Base-by-base conservation (phyloP, 2,113 vertebrate species). In the Siniperca knerii region DNA sequence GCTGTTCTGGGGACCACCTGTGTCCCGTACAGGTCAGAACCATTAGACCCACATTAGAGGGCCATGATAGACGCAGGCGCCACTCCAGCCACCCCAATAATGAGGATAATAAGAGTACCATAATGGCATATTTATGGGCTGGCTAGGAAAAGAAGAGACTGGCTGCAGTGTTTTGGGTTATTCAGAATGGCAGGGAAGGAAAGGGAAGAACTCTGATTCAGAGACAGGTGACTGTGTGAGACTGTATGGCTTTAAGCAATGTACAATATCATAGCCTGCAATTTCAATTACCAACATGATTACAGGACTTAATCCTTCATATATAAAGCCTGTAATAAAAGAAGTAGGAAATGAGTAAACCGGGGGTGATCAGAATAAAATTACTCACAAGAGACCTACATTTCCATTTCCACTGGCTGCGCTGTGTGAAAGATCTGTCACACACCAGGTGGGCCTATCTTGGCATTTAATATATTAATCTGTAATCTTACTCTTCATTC, bases 21-120 rank as follows among this genome's bases (percentile, higher is more conserved):
- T 94, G 95, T 96, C 94, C 95, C 92, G 40, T 87, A 90, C 92
- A 93, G 95, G 95, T 96, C 96, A 96, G 94, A 95, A 92, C 94
- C 92, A 95, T 96, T 93, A 95, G 95, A 93, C 92, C 95, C 92
- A 92, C 93, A 95, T 96, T 95, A 96, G 86, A 89, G 91, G 85
- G 91, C 87, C 79, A 35, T 94, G 95, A 95, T 94, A 89, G 93
- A 94, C 93, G 91, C 89, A 92, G 91, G 90, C 93, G 92, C 91
- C 85, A 88, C 91, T 91, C 92, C 91, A 89, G 92, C 92, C 93
- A 87, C 90, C 85, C 87, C 92, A 91, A 90, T 94, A 93, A 93
- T 94, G 90, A 95, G 93, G 88, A 95, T 93, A 95, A 96, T 95
- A 94, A 92, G 90, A 93, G 90, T 77, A 91, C 90, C 91, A 92